These are phyloP conservation scores for Caenorhabditis sp. DNA, from an alignment of 2,888 invertebrate species.

Conservation along the genomic window DNA sequence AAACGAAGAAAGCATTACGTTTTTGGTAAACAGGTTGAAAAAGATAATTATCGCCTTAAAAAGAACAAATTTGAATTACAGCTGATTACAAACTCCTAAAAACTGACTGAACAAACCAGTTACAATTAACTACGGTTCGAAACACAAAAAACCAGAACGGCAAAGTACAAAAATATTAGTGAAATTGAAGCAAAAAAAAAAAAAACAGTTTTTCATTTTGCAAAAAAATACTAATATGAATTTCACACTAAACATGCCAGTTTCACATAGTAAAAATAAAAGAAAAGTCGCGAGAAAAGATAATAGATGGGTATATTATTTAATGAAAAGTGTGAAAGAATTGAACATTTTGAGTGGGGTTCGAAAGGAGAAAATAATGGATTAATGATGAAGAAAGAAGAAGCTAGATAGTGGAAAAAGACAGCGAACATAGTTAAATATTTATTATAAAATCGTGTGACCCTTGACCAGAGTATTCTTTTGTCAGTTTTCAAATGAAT, in stretches of 20 bases:
- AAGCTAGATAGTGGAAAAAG: not conserved
- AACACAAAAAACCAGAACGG: not conserved
- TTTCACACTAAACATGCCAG: too few relatives aligned
- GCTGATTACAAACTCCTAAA: not conserved
- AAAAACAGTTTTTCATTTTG: too few relatives aligned
- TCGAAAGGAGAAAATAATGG: conserved; percentile 1
- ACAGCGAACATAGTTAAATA: not conserved
- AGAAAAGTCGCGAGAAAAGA: too few relatives aligned
- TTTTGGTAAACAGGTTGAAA: not conserved
- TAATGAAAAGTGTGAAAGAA: too few relatives aligned
- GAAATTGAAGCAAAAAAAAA: too few relatives aligned
- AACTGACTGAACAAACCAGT: not conserved
- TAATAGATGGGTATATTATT: too few relatives aligned
- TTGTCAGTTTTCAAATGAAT: conserved; percentile 10
- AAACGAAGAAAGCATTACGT: too few relatives aligned
- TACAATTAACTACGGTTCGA: not conserved
- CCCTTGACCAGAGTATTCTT: not conserved
- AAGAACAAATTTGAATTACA: not conserved
- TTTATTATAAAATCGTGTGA: not conserved
- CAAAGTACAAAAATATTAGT: not conserved
- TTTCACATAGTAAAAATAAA: too few relatives aligned
- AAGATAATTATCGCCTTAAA: too few relatives aligned
- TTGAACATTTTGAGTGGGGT: too few relatives aligned
- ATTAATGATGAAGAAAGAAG: conserved; percentile 2
- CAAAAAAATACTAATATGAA: too few relatives aligned